Conservation (phyloP, 2,113 vertebrate genomes). For the Puntigrus tetrazona region DNA sequence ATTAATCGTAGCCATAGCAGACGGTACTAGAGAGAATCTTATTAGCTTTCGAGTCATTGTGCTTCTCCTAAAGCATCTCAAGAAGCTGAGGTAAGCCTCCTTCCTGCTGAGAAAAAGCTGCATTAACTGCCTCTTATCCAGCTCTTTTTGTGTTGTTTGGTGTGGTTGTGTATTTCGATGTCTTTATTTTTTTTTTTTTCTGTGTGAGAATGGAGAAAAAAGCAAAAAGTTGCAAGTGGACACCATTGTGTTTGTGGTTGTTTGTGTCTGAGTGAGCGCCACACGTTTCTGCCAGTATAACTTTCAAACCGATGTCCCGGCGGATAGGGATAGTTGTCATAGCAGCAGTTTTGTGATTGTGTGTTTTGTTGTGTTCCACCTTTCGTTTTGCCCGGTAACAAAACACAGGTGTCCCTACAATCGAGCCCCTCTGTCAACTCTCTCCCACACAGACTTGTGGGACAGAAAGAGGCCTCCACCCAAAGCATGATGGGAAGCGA, state of each 20-base stretch:
- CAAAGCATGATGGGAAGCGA: conserved; percentile 6
- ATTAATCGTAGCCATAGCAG: not conserved
- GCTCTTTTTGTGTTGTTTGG: not conserved
- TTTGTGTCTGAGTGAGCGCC: conserved; percentile 22
- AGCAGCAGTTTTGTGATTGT: conserved; percentile 51
- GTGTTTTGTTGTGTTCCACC: conserved; percentile 32
- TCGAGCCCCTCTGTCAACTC: conserved; percentile 34
- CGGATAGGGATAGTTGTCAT: conserved; percentile 44
- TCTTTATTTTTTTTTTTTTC: conserved; percentile 17
- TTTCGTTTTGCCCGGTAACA: conserved; percentile 31
- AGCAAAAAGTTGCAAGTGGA: not conserved
- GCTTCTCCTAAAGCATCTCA: conserved; percentile 17
- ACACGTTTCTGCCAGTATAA: conserved; percentile 16
- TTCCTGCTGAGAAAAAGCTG: conserved; percentile 23
- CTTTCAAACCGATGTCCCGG: conserved; percentile 42
- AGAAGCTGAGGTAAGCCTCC: conserved; percentile 28
- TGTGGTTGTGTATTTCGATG: conserved; percentile 6
- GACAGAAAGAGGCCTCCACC: conserved; percentile 29
- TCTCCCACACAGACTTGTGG: conserved; percentile 25
- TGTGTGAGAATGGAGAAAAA: not conserved
- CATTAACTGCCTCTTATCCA: conserved; percentile 25
- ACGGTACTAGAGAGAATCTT: conserved; percentile 16
- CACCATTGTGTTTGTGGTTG: conserved; percentile 25
- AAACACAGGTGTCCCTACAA: conserved; percentile 51
- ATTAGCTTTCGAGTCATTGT: conserved; percentile 14